Base-by-base conservation (phyloP, 2,888 invertebrate genomes). In the Athalia rosae region DNA sequence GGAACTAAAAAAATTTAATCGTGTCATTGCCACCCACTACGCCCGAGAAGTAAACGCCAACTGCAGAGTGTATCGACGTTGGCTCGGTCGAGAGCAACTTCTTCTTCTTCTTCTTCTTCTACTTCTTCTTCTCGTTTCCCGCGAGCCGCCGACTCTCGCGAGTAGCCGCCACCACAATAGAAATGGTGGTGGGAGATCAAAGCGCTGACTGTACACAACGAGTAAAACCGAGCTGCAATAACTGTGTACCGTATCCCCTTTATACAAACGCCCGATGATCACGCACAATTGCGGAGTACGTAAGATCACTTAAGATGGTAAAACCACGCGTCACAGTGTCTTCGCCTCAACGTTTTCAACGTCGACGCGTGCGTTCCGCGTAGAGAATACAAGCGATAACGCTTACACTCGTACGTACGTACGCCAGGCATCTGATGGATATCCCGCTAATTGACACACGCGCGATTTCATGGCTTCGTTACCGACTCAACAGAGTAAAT, bases 151-250 rank as follows among this genome's bases (percentile, higher is more conserved):
- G 43, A 61, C 74, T 58, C 74, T 58, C 74, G 71, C 58, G 71
- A 58, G 82, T 81, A 81, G 82, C 86, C 82, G 83, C 85, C 83
- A 81, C 84, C 82, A 86, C 85, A 87, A 86, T 86, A 86, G 85
- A 84, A 79, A 77, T 84, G 88, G 88, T 84, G 88, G 88, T 87
- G 88, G 88, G 88, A 88, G 88, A 87, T 86, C 84, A 86, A 88
- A 88, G 86, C 85, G 84, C 85, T 84, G 85, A 84, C 84, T 85
- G 73, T 76, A 56, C 41, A 53, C 11, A 28, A 28, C 28, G 28
- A 28, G 11, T 28, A 62, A 9, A 43, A 13, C 53, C 62, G 61
- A 28, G 28, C 61, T 61, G 74, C 74, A 61, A 61, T 50, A 61
- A 74, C 66, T 69, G 41, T 56, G 47, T 64, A 78, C 79, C 79